Evolutionary conservation across 2,888 invertebrate genomes (phyloP).

Genomic region (Xanthia togata): DNA sequence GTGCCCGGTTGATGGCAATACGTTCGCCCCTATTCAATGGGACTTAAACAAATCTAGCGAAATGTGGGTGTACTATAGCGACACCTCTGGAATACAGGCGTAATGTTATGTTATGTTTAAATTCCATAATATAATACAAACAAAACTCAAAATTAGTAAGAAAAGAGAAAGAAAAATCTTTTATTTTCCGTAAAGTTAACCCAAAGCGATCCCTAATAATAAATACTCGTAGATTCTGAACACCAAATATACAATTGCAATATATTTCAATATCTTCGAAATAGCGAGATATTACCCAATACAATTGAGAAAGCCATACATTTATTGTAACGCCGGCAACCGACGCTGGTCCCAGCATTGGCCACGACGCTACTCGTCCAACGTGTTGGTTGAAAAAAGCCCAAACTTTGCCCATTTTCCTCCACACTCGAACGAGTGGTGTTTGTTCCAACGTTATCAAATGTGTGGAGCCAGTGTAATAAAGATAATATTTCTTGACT

Average conservation of each 20-base stretch:
- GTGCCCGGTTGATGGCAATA: no score
- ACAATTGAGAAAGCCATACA: conserved; percentile 12
- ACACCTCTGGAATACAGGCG: no score
- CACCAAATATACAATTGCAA: not conserved
- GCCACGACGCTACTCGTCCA: not conserved
- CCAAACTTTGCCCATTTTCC: not conserved
- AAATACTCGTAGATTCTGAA: conserved; percentile 1
- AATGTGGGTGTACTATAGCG: no score
- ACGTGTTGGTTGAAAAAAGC: not conserved
- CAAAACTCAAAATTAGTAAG: not conserved
- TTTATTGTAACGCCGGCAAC: not conserved
- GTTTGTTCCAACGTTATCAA: not conserved
- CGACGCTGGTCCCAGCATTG: not conserved
- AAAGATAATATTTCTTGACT: conserved; percentile 54
- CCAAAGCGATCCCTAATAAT: not conserved
- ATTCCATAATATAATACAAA: not conserved
- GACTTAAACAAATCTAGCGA: no score
- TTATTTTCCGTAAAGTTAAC: not conserved
- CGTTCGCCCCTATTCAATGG: no score
- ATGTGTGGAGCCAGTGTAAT: conserved; percentile 26
- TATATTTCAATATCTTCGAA: conserved; percentile 16
- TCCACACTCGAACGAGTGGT: not conserved
- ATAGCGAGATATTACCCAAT: conserved; percentile 15
- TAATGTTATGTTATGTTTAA: not conserved
- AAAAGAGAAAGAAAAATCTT: not conserved